Conservation (phyloP, 1,140 invertebrate species). For the Zaprionus ghesquierei region DNA sequence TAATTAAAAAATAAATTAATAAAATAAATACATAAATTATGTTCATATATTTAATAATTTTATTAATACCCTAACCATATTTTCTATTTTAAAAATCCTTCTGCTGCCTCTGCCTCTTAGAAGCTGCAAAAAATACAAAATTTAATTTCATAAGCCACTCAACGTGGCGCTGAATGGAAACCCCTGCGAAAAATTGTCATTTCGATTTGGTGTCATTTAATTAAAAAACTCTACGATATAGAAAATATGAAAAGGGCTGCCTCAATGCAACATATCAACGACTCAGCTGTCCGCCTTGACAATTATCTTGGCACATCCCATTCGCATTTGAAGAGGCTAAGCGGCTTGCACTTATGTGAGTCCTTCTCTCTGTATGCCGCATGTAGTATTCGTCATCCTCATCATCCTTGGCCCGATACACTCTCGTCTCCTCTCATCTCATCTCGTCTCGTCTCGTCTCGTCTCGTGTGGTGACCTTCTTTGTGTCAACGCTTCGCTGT, state of each 20-base stretch:
- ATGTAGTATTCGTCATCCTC: neutral
- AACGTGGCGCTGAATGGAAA: neutral
- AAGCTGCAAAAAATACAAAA: neutral
- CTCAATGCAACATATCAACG: conserved; percentile 2
- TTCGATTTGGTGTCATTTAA: conserved; percentile 52
- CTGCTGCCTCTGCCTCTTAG: neutral
- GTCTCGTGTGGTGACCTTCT: conserved; percentile 55
- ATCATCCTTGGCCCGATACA: neutral
- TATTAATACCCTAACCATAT: too few species aligned
- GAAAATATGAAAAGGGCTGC: conserved; percentile 60
- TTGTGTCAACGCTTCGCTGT: conserved; percentile 58
- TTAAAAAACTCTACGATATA: conserved; percentile 51
- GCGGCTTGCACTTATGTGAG: conserved; percentile 53
- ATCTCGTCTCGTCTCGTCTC: too few species aligned
- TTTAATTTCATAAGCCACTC: conserved; percentile 47
- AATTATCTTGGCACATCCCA: conserved; percentile 70
- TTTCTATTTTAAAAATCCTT: neutral
- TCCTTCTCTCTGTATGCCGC: conserved; percentile 30
- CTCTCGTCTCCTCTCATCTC: neutral
- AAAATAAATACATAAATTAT: too few species aligned
- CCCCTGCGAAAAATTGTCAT: conserved; percentile 48
- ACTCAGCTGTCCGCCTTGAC: conserved; percentile 52
- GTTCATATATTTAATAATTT: neutral
- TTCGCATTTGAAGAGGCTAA: conserved; percentile 39
- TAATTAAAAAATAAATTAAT: neutral